These are phyloP conservation scores for Acanthiza pusilla DNA, from an alignment of 2,797 vertebrate species.

Conservation along the genomic window DNA sequence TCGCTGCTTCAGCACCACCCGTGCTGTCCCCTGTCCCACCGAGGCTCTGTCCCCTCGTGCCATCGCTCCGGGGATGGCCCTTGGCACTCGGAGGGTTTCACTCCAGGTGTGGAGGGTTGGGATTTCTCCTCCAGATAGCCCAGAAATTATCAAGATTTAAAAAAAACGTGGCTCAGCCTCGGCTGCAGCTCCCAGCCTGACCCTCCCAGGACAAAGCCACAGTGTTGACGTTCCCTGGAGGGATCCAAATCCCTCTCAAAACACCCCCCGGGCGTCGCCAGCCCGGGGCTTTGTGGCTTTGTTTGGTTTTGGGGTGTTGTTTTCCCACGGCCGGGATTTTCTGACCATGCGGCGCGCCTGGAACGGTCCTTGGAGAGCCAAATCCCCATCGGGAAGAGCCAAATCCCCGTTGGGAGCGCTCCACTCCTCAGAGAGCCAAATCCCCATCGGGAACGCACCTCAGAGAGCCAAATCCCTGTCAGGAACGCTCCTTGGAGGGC, in stretches of 20 bases:
- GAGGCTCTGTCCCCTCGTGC: not conserved
- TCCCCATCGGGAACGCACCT: too few relatives aligned
- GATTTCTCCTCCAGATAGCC: not conserved
- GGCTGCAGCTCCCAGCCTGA: not conserved
- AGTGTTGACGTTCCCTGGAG: accelerated
- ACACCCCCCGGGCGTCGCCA: not conserved
- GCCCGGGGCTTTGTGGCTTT: not conserved
- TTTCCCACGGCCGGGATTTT: not conserved
- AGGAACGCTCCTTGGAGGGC: too few relatives aligned
- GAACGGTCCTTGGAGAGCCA: not conserved
- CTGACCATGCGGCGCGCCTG: too few relatives aligned
- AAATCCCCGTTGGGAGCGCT: too few relatives aligned
- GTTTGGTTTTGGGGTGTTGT: not conserved
- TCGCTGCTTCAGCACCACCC: not conserved
- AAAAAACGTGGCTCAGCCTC: not conserved
- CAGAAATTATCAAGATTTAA: not conserved
- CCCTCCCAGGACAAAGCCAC: not conserved
- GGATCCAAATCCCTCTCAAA: not conserved
- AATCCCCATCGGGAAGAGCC: too few relatives aligned
- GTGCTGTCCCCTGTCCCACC: not conserved
- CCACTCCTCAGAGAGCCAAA: too few relatives aligned
- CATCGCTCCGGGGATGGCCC: not conserved
- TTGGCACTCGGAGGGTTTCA: not conserved
- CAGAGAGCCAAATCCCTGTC: too few relatives aligned
- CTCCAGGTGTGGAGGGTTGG: accelerated